These are phyloP conservation scores for Panthera leo DNA, from an alignment of 2,113 vertebrate species.

Conservation along the genomic window DNA sequence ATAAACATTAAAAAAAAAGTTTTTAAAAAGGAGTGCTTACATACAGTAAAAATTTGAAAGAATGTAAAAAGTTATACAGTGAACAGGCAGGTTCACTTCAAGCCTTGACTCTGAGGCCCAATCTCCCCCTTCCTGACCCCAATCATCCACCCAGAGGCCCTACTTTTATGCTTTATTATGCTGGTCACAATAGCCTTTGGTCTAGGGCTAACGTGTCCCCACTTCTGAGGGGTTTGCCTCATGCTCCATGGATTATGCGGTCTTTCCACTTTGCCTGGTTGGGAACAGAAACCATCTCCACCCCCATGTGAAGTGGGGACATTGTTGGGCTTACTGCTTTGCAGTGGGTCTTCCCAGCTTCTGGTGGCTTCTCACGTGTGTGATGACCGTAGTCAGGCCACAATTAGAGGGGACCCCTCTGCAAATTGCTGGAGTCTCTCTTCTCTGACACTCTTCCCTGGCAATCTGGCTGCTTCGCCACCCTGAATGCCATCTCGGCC, in stretches of 20 bases:
- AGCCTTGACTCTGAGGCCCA: not conserved
- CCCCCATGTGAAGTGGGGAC: not conserved
- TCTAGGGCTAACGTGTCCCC: not conserved
- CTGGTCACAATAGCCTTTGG: not conserved
- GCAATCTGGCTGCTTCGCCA: not conserved
- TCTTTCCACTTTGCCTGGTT: not conserved
- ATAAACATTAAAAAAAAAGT: not conserved
- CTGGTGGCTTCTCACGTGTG: accelerated
- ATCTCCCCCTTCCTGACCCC: accelerated
- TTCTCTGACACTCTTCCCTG: too few species aligned
- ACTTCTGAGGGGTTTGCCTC: not conserved
- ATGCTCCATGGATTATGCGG: accelerated
- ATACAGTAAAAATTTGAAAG: not conserved
- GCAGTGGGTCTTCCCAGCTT: accelerated
- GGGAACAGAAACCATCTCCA: not conserved
- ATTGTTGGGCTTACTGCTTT: not conserved
- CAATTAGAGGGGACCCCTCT: not conserved
- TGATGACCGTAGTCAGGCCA: not conserved
- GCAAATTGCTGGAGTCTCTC: not conserved
- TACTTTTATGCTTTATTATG: not conserved
- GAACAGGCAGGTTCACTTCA: not conserved
- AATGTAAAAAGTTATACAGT: not conserved
- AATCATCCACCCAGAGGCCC: not conserved
- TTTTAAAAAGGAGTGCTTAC: not conserved
- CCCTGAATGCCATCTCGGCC: not conserved